Evolutionary conservation across 1,140 invertebrate genomes (phyloP).

Genomic region (Pseudomyrmex concolor): DNA sequence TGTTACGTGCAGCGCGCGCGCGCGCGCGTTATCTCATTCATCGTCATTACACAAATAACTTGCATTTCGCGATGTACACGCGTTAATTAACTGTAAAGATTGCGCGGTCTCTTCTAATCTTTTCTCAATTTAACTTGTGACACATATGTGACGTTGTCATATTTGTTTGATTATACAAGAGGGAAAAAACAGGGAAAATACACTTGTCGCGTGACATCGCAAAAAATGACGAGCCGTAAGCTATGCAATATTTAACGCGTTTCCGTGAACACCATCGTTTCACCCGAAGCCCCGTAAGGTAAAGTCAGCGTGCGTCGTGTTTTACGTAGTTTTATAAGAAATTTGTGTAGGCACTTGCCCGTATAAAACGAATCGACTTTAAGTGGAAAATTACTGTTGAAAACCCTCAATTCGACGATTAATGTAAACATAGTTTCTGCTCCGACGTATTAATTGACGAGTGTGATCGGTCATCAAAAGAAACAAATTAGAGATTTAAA

Average conservation of each 20-base stretch:
- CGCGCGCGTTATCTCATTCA: constrained; percentile 1
- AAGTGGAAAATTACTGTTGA: constrained; percentile 24
- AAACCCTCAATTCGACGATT: constrained; percentile 47
- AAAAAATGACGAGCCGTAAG: background rate
- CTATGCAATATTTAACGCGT: constrained; percentile 14
- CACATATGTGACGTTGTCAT: background rate
- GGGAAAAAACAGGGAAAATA: background rate
- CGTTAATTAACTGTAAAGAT: constrained; percentile 27
- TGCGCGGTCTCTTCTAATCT: background rate
- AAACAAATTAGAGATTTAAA: too few species aligned
- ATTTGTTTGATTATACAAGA: too few species aligned
- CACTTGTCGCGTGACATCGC: constrained; percentile 8
- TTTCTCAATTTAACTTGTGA: background rate
- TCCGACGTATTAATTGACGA: constrained; percentile 4
- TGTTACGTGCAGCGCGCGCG: background rate
- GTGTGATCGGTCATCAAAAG: too few species aligned
- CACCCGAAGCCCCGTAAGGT: background rate
- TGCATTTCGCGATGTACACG: constrained; percentile 1
- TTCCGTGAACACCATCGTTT: background rate
- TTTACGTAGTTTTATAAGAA: constrained; percentile 42
- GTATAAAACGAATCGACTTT: constrained; percentile 35
- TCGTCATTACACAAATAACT: constrained; percentile 15
- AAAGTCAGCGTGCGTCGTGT: constrained; percentile 7
- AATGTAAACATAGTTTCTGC: constrained; percentile 46
- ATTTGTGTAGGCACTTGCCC: constrained; percentile 24